A percentile compares a stretch with the other conserved stretches of the same genome.
Evolutionary conservation across 2,888 invertebrate genomes (phyloP).

Genomic region (Elegia similella): DNA sequence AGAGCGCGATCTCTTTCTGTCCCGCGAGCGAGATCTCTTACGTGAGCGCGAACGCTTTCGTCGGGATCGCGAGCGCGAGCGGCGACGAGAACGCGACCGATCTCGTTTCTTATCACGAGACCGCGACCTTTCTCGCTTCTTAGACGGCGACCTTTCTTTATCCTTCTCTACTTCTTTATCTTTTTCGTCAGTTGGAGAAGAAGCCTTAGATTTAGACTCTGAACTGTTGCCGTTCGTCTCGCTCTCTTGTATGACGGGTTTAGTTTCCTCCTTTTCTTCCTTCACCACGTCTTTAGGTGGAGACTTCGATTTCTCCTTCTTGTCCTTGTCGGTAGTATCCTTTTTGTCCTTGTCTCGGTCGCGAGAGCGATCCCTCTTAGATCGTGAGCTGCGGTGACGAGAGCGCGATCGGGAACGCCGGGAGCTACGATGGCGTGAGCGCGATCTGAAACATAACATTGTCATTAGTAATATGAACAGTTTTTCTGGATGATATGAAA

Average conservation of each 20-base stretch:
- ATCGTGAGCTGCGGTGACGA: constrained; percentile 79
- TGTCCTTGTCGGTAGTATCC: constrained; percentile 50
- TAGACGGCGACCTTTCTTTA: constrained; percentile 59
- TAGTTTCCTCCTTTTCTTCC: constrained; percentile 55
- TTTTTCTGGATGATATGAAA: too few species aligned
- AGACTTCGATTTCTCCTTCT: constrained; percentile 60
- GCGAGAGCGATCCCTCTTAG: constrained; percentile 71
- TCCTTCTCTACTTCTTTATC: constrained; percentile 45
- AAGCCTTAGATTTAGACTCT: constrained; percentile 57
- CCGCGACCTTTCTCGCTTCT: constrained; percentile 71
- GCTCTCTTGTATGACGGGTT: constrained; percentile 39
- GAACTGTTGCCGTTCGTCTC: constrained; percentile 58
- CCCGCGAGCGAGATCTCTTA: constrained; percentile 59
- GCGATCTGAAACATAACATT: constrained; percentile 55
- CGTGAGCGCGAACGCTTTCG: constrained; percentile 76
- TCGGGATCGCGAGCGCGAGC: constrained; percentile 80
- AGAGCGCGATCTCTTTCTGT: constrained; percentile 69
- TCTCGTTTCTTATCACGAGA: constrained; percentile 71
- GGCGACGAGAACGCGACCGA: constrained; percentile 82
- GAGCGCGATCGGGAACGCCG: constrained; percentile 77
- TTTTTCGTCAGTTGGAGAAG: constrained; percentile 56
- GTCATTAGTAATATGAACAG: too few species aligned
- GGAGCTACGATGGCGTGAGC: constrained; percentile 82
- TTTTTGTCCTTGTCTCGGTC: constrained; percentile 59
- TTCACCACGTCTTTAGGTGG: constrained; percentile 53